These are phyloP conservation scores for Apamea sordens DNA, from an alignment of 2,888 invertebrate species.

Conservation along the genomic window DNA sequence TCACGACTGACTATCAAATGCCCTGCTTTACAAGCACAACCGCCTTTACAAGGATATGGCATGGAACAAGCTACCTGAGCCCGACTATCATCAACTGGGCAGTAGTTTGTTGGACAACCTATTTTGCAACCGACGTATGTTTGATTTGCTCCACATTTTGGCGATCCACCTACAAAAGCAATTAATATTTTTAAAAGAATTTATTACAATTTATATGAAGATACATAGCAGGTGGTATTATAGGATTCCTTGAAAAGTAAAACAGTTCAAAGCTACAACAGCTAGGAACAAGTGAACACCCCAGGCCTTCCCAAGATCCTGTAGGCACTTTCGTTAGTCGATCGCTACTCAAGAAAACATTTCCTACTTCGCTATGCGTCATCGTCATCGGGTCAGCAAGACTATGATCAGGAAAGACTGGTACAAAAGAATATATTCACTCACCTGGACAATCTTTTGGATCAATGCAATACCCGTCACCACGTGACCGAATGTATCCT, in stretches of 20 bases:
- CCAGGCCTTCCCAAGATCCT: not conserved
- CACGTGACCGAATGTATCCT: constrained; percentile 64
- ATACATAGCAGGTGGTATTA: not conserved
- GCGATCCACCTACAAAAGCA: constrained; percentile 27
- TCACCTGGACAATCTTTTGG: constrained; percentile 64
- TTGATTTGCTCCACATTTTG: constrained; percentile 65
- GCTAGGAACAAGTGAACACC: not conserved
- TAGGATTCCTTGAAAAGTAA: not conserved
- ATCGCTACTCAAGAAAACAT: not conserved
- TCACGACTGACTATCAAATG: constrained; percentile 59
- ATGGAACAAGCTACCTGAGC: constrained; percentile 68
- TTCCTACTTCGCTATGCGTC: no score
- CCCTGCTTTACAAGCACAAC: constrained; percentile 74
- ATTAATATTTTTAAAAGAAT: not conserved
- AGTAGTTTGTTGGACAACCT: constrained; percentile 71
- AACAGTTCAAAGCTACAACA: no score
- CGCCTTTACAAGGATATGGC: constrained; percentile 73
- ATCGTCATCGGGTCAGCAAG: not conserved
- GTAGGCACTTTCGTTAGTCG: not conserved
- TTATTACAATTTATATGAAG: not conserved
- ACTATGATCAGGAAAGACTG: not conserved
- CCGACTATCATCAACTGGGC: constrained; percentile 71
- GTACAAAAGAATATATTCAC: not conserved
- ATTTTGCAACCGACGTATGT: constrained; percentile 71
- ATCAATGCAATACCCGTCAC: constrained; percentile 64